Conservation (phyloP, 2,888 invertebrate genomes). For the Halictus quadricinctus region DNA sequence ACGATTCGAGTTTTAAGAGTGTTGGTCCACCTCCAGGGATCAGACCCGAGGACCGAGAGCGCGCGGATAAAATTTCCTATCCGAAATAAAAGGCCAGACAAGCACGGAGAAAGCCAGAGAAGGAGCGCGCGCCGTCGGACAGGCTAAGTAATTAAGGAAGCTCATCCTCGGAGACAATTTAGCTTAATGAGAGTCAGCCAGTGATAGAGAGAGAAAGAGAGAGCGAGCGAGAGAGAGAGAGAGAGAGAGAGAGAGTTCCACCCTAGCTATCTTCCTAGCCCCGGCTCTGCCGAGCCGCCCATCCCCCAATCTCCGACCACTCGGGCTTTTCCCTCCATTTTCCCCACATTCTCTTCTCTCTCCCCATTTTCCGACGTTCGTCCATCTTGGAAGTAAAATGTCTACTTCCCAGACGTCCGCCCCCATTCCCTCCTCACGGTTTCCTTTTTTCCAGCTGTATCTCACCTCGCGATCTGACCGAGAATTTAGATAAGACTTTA, state of each 20-base stretch:
- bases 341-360: constrained; percentile 18
- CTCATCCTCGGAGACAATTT: constrained; percentile 81
- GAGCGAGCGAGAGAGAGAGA: not conserved
- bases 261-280: constrained; percentile 60
- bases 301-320: constrained; percentile 47
- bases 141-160: constrained; percentile 80
- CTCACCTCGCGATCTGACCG: constrained; percentile 36
- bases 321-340: constrained; percentile 35
- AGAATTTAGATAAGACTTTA: constrained; percentile 56
- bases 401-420: constrained; percentile 63
- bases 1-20: constrained; percentile 6
- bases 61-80: constrained; percentile 46
- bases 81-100: constrained; percentile 39
- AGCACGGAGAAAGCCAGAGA: constrained; percentile 10
- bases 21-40: not conserved
- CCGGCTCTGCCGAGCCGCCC: constrained; percentile 10
- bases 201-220: not conserved
- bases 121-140: constrained; percentile 43
- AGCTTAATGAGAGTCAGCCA: constrained; percentile 80
- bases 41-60: not conserved
- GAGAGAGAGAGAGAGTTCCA: constrained; percentile 52
- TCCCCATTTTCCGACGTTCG: constrained; percentile 42
- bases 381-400: constrained; percentile 60
- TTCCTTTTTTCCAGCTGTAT: constrained; percentile 33
- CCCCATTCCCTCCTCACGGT: constrained; percentile 31